Evolutionary conservation across 1,140 invertebrate species (phyloP).

Genomic region (Manduca sexta): DNA sequence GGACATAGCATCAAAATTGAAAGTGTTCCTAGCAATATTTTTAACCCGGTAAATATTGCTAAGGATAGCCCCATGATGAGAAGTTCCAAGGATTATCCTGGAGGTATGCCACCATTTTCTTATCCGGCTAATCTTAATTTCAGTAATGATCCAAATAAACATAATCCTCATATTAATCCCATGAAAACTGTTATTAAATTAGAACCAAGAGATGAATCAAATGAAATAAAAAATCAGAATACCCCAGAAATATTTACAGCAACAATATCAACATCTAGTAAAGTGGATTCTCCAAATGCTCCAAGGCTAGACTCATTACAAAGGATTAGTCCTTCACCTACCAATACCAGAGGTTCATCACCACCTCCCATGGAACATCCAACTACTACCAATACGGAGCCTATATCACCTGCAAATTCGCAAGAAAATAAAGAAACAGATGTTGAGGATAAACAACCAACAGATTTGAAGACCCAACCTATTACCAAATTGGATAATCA

Average conservation of each 20-base stretch:
- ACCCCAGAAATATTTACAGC: constrained; percentile 67
- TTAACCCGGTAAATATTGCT: constrained; percentile 59
- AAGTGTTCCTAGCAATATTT: constrained; percentile 55
- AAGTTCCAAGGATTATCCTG: constrained; percentile 56
- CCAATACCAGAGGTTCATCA: constrained; percentile 50
- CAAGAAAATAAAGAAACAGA: constrained; percentile 63
- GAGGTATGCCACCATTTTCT: constrained; percentile 52
- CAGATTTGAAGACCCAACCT: constrained; percentile 60
- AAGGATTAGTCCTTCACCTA: constrained; percentile 62
- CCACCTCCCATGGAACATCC: constrained; percentile 67
- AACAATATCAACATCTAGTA: constrained; percentile 58
- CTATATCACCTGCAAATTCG: constrained; percentile 56
- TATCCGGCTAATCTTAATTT: constrained; percentile 56
- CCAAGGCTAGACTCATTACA: constrained; percentile 54
- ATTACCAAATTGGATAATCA: constrained; percentile 55
- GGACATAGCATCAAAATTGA: constrained; percentile 64
- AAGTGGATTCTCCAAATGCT: constrained; percentile 58
- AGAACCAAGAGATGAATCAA: constrained; percentile 74
- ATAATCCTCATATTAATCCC: constrained; percentile 60
- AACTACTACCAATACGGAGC: constrained; percentile 49
- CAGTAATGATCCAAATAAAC: constrained; percentile 59
- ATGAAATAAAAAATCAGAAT: constrained; percentile 71
- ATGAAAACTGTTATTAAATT: constrained; percentile 73
- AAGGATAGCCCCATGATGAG: constrained; percentile 61
- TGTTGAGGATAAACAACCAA: constrained; percentile 61